Conservation (phyloP, 2,113 vertebrate species). For the Colossoma macropomum region DNA sequence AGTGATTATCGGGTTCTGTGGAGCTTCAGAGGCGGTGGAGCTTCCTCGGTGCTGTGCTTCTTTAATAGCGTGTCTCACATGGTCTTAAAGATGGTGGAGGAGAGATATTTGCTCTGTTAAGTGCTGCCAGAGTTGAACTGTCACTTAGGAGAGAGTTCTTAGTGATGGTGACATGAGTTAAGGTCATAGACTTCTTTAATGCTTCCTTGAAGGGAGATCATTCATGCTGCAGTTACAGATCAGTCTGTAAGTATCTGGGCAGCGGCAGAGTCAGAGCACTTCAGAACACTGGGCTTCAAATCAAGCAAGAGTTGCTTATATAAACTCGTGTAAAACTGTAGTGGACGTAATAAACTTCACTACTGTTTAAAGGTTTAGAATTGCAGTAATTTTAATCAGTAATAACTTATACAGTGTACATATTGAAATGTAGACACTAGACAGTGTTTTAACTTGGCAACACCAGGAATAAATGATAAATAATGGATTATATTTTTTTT, state of each 20-base stretch:
- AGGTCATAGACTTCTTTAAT: neutral
- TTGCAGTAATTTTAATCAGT: too few relatives aligned
- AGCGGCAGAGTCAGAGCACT: neutral
- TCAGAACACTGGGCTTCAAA: neutral
- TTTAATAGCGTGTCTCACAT: neutral
- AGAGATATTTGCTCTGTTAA: neutral
- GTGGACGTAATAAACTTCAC: too few relatives aligned
- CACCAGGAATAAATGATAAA: too few relatives aligned
- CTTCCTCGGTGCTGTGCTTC: neutral
- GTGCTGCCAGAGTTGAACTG: neutral
- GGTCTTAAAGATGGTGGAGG: neutral
- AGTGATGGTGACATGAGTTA: neutral
- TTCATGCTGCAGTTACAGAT: neutral
- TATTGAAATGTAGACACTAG: too few relatives aligned
- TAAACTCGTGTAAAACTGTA: neutral
- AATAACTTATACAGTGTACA: too few relatives aligned
- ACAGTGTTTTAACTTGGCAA: too few relatives aligned
- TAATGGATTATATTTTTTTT: too few relatives aligned
- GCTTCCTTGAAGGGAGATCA: neutral
- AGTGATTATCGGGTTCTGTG: neutral
- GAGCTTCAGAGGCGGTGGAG: constrained; percentile 8
- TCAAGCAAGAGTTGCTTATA: neutral
- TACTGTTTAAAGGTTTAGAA: too few relatives aligned
- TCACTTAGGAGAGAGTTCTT: neutral
- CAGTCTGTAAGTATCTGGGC: neutral